A percentile compares a stretch with the other conserved stretches of the same genome.
phyloP scores from a whole-genome alignment of 1,140 invertebrate species.

The Drosophila seguyi region DNA sequence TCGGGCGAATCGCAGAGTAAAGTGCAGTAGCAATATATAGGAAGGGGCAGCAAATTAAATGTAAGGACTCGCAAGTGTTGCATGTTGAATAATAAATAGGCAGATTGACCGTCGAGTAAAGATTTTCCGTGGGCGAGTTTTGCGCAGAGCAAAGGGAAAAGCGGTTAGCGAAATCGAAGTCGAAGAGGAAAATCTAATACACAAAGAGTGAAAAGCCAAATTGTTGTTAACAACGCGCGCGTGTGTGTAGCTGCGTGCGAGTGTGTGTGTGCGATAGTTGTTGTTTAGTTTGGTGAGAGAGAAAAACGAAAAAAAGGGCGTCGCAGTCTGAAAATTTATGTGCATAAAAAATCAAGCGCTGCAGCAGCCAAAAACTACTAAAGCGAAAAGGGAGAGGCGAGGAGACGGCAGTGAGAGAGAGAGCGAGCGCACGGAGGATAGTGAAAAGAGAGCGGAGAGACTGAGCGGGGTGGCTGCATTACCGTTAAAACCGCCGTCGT shows the following conservation, averaged over 20 bases:
- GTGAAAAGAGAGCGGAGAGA: slow-evolving; percentile 19
- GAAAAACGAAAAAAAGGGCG: slow-evolving; percentile 68
- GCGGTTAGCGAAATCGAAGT: slow-evolving; percentile 39
- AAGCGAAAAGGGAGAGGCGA: slow-evolving; percentile 14
- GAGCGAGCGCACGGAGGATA: slow-evolving; percentile 15
- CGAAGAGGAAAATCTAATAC: slow-evolving; percentile 55
- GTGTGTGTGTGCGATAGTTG: slow-evolving; percentile 30
- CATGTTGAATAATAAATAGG: slow-evolving; percentile 17
- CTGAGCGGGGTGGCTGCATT: slow-evolving; percentile 26
- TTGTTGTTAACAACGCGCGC: slow-evolving; percentile 51
- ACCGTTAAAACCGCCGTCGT: slow-evolving; percentile 17
- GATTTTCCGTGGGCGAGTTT: slow-evolving; percentile 4
- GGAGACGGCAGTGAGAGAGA: slow-evolving; percentile 11
- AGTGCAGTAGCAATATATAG: slow-evolving; percentile 15
- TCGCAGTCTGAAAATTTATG: slow-evolving; percentile 69
- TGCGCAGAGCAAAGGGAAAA: slow-evolving; percentile 48
- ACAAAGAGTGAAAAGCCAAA: slow-evolving; percentile 59
- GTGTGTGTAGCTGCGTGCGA: slow-evolving; percentile 17
- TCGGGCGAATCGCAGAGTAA: slow-evolving; percentile 27
- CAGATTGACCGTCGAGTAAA: slow-evolving; percentile 4
- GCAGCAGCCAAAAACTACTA: slow-evolving; percentile 55
- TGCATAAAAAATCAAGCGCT: slow-evolving; percentile 53
- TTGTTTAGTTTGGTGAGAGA: slow-evolving; percentile 51
- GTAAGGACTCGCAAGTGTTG: slow-evolving; percentile 30
- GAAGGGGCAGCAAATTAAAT: slow-evolving; percentile 12